A percentile compares a stretch with the other conserved stretches of the same genome.
Conservation (phyloP, 2,888 invertebrate genomes). For the Tryphoninae sp. region DNA sequence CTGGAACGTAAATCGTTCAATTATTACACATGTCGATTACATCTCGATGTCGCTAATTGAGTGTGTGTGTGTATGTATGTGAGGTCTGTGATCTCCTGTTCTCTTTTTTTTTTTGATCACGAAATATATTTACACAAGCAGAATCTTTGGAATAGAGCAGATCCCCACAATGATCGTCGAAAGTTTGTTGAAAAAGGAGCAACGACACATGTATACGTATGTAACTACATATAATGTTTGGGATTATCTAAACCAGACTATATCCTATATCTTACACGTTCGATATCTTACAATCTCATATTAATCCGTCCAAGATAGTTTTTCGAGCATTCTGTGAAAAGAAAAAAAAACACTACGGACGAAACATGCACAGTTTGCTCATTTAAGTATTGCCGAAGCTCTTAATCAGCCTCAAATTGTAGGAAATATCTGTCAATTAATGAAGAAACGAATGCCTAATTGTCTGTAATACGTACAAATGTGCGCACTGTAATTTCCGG, state of each 20-base stretch:
- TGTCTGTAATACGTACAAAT: too few relatives aligned
- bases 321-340: conserved; percentile 1
- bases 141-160: conserved; percentile 67
- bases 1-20: conserved; percentile 43
- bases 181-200: conserved; percentile 47
- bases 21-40: conserved; percentile 44
- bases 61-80: conserved; percentile 27
- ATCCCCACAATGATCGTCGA: conserved; percentile 63
- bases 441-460: not conserved
- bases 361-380: not conserved
- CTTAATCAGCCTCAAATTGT: conserved; percentile 3
- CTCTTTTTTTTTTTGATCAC: conserved; percentile 30
- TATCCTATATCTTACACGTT: conserved; percentile 52
- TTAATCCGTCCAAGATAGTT: conserved; percentile 27
- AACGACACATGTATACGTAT: conserved; percentile 52
- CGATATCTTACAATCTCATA: conserved; percentile 59
- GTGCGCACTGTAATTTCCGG: too few relatives aligned
- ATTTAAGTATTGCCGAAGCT: conserved; percentile 34
- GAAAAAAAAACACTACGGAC: conserved; percentile 3
- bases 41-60: conserved; percentile 43
- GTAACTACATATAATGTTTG: conserved; percentile 27
- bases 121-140: conserved; percentile 67
- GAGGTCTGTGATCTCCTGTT: conserved; percentile 14
- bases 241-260: conserved; percentile 38
- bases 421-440: conserved; percentile 16